Percentiles rank a stretch among this genome's conserved stretches.
These are phyloP conservation scores for Alviniconcha marisindica DNA, from an alignment of 1,140 invertebrate species.

Conservation along the genomic window DNA sequence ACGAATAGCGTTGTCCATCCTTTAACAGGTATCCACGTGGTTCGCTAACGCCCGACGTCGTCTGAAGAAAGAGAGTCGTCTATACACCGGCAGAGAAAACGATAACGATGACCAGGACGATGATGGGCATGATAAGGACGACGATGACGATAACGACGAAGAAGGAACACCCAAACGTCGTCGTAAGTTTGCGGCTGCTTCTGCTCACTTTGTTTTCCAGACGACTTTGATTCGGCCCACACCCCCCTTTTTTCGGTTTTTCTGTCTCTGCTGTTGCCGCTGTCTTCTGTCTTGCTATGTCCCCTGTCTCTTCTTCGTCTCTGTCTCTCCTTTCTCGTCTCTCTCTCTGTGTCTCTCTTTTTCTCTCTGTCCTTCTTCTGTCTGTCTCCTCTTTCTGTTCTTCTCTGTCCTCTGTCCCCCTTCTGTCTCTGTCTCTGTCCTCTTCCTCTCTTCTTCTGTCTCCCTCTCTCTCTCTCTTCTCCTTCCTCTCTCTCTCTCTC, in stretches of 20 bases:
- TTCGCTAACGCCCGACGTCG: conserved; percentile 75
- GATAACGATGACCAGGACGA: conserved; percentile 52
- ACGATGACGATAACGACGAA: neutral
- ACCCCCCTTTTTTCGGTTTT: too few species aligned
- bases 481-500: neutral
- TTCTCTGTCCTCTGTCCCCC: neutral
- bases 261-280: neutral
- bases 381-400: neutral
- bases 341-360: neutral
- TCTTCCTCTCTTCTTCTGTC: neutral
- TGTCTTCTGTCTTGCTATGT: neutral
- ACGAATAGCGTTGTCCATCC: neutral
- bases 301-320: neutral
- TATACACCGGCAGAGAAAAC: conserved; percentile 54
- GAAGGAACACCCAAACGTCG: neutral
- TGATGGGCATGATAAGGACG: neutral
- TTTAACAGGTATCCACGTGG: conserved; percentile 77
- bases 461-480: neutral
- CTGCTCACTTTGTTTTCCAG: too few species aligned
- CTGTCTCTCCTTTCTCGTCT: neutral
- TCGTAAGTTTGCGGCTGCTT: neutral
- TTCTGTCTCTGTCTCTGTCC: neutral
- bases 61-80: conserved; percentile 93
- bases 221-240: too few species aligned
- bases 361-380: neutral